Conservation (phyloP, 2,888 invertebrate species). For the Cistogaster globosa region DNA sequence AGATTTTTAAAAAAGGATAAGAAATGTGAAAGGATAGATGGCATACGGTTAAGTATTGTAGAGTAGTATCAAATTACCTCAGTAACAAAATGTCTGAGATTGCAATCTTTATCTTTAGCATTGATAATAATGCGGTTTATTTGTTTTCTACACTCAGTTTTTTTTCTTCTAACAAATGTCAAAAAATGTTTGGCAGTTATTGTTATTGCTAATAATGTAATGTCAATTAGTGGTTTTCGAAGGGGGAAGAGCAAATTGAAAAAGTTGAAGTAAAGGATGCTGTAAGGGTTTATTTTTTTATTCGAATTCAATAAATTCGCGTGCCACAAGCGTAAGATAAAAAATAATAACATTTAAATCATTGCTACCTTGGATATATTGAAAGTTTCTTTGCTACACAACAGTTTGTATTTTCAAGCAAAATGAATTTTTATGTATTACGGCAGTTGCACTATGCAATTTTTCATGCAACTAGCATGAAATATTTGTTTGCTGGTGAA, state of each 20-base stretch:
- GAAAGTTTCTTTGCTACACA: not conserved
- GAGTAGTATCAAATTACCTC: constrained; percentile 64
- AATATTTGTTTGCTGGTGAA: no score
- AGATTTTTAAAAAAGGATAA: constrained; percentile 55
- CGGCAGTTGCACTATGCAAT: no score
- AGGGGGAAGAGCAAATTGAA: constrained; percentile 13
- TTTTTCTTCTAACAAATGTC: constrained; percentile 58
- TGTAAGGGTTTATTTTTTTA: constrained; percentile 52
- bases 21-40: constrained; percentile 42
- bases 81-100: constrained; percentile 60
- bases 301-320: constrained; percentile 43
- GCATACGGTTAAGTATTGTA: constrained; percentile 26
- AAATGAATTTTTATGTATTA: no score
- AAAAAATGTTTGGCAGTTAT: constrained; percentile 63
- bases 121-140: constrained; percentile 61
- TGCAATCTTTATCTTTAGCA: constrained; percentile 58
- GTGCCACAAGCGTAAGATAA: constrained; percentile 62
- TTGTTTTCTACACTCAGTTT: constrained; percentile 1
- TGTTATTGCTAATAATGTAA: constrained; percentile 63
- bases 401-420: not conserved
- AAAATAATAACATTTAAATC: not conserved
- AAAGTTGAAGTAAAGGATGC: constrained; percentile 52
- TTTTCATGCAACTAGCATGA: no score
- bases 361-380: not conserved
- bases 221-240: constrained; percentile 61